Conservation (phyloP, 2,888 invertebrate genomes). For the Nemurella pictetii region DNA sequence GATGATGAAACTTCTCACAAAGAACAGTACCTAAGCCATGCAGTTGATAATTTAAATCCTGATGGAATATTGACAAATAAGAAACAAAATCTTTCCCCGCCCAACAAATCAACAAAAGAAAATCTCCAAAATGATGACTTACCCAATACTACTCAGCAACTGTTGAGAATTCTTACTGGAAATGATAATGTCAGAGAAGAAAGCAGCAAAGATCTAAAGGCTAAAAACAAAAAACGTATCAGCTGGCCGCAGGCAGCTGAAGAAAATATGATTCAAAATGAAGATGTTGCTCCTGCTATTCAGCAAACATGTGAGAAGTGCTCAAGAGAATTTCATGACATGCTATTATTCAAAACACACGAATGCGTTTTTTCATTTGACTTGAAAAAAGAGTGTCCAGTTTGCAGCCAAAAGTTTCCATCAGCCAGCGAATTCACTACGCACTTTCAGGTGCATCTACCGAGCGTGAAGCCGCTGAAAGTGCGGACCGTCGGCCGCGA, state of each 20-base stretch:
- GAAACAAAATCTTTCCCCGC: too few species aligned
- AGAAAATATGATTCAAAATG: too few species aligned
- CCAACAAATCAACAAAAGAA: too few species aligned
- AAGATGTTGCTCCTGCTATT: too few species aligned
- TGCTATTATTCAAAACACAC: not conserved
- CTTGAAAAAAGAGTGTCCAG: not conserved
- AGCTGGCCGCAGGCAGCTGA: too few species aligned
- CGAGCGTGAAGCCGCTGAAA: not conserved
- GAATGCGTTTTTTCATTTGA: too few species aligned
- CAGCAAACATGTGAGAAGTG: not conserved
- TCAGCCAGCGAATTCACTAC: not conserved
- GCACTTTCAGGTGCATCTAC: not conserved
- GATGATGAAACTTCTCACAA: not conserved
- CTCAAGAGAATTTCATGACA: not conserved
- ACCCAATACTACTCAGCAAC: too few species aligned
- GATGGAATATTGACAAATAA: not conserved
- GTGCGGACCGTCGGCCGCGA: not conserved
- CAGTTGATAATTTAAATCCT: not conserved
- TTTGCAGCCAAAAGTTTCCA: not conserved
- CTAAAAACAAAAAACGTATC: too few species aligned
- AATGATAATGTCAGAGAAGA: too few species aligned
- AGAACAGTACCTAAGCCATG: not conserved
- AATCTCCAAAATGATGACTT: too few species aligned
- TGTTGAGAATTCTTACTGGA: not conserved
- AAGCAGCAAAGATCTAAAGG: too few species aligned